Conservation (phyloP, 2,888 invertebrate species). For the Heliconius erato region DNA sequence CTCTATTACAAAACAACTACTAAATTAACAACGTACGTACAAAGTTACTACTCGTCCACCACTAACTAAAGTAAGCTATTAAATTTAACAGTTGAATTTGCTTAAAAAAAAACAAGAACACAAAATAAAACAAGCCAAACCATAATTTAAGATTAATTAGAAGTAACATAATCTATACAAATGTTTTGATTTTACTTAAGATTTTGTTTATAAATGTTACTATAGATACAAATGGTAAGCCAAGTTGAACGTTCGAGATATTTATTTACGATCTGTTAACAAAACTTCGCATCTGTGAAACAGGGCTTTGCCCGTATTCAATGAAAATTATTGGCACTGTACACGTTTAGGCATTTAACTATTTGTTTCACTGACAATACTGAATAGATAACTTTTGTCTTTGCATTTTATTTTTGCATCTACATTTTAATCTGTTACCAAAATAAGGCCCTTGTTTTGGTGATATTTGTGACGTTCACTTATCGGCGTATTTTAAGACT, state of each 20-base stretch:
- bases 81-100: too few relatives aligned
- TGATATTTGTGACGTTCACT: too few relatives aligned
- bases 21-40: too few relatives aligned
- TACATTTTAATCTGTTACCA: background rate
- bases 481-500: too few relatives aligned
- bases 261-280: slow-evolving; percentile 54
- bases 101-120: too few relatives aligned
- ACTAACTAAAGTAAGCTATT: too few relatives aligned
- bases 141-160: background rate
- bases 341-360: slow-evolving; percentile 2
- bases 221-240: slow-evolving; percentile 38
- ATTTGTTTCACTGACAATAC: slow-evolving; percentile 1
- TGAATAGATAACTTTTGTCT: background rate
- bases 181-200: slow-evolving; percentile 37
- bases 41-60: too few relatives aligned
- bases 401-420: background rate
- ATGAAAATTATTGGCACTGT: slow-evolving; percentile 31
- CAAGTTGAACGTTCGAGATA: slow-evolving; percentile 49
- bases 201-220: slow-evolving; percentile 35
- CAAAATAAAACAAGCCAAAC: too few relatives aligned
- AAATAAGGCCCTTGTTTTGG: background rate
- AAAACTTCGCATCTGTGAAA: slow-evolving; percentile 47
- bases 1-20: too few relatives aligned
- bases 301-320: slow-evolving; percentile 22
- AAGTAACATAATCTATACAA: slow-evolving; percentile 4